These are phyloP conservation scores for Nesoenas mayeri DNA, from an alignment of 2,113 vertebrate species.

Conservation along the genomic window DNA sequence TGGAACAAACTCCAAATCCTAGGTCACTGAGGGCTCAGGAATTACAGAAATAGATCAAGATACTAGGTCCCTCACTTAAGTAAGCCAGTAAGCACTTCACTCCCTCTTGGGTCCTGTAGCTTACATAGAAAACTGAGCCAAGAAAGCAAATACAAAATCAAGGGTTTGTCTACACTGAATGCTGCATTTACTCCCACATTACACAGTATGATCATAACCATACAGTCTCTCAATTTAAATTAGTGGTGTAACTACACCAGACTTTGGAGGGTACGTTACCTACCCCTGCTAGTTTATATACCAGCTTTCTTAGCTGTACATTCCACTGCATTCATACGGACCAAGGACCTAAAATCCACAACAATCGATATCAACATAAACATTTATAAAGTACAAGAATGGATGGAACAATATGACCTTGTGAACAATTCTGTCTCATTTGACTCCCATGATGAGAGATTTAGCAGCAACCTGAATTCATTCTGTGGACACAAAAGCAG, in stretches of 20 bases:
- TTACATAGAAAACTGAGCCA: not conserved
- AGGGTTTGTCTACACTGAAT: not conserved
- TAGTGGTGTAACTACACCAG: not conserved
- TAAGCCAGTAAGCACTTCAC: not conserved
- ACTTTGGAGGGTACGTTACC: not conserved
- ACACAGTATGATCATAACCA: not conserved
- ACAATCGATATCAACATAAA: not conserved
- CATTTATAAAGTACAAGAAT: not conserved
- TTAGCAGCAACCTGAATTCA: not conserved
- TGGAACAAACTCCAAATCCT: not conserved
- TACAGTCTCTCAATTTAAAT: not conserved
- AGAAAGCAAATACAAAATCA: not conserved
- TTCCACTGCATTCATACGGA: not conserved
- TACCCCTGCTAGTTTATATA: not conserved
- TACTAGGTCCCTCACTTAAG: not conserved
- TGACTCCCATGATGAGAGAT: not conserved
- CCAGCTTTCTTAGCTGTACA: not conserved
- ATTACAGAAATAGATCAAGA: not conserved
- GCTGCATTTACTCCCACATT: not conserved
- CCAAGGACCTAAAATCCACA: not conserved
- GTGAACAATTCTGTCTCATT: not conserved
- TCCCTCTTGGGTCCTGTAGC: not conserved
- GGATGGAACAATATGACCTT: not conserved
- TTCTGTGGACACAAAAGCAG: not conserved
- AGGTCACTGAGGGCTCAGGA: not conserved